Evolutionary conservation across 1,140 invertebrate species (phyloP).

Genomic region (Listronotus oregonensis): DNA sequence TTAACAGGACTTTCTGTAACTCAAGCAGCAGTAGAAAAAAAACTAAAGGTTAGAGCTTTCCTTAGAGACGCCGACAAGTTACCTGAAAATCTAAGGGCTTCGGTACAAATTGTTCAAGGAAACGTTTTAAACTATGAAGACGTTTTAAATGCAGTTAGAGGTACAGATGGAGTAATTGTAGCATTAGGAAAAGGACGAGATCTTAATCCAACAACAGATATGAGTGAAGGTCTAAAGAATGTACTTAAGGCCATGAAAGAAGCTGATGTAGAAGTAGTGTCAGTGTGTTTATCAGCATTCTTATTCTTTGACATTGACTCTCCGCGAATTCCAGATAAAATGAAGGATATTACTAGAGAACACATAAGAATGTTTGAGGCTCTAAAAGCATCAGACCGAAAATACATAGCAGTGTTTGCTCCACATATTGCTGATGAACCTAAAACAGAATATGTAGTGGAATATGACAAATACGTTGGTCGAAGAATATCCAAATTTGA

Average conservation of each 20-base stretch:
- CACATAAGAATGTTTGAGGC: conserved; percentile 77
- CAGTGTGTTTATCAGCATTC: conserved; percentile 82
- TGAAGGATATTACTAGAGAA: conserved; percentile 74
- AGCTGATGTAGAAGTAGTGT: conserved; percentile 67
- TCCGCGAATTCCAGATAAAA: conserved; percentile 72
- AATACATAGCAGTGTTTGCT: conserved; percentile 79
- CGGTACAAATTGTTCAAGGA: conserved; percentile 72
- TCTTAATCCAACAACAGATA: conserved; percentile 74
- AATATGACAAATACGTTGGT: conserved; percentile 67
- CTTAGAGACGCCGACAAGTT: conserved; percentile 72
- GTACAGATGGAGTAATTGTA: conserved; percentile 75
- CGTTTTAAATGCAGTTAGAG: conserved; percentile 71
- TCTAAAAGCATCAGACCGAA: conserved; percentile 67
- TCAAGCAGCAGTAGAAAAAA: conserved; percentile 73
- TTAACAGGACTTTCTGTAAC: conserved; percentile 78
- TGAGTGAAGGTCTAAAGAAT: conserved; percentile 80
- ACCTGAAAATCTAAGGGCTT: conserved; percentile 66
- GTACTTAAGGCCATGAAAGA: conserved; percentile 78
- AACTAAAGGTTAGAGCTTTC: conserved; percentile 73
- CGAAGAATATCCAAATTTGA: conserved; percentile 74
- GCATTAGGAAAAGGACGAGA: conserved; percentile 79
- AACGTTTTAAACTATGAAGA: conserved; percentile 75
- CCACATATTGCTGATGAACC: conserved; percentile 76
- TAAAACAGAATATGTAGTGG: conserved; percentile 60
- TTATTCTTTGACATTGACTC: conserved; percentile 67